Conservation (phyloP, 2,113 vertebrate species). For the Passer montanus region DNA sequence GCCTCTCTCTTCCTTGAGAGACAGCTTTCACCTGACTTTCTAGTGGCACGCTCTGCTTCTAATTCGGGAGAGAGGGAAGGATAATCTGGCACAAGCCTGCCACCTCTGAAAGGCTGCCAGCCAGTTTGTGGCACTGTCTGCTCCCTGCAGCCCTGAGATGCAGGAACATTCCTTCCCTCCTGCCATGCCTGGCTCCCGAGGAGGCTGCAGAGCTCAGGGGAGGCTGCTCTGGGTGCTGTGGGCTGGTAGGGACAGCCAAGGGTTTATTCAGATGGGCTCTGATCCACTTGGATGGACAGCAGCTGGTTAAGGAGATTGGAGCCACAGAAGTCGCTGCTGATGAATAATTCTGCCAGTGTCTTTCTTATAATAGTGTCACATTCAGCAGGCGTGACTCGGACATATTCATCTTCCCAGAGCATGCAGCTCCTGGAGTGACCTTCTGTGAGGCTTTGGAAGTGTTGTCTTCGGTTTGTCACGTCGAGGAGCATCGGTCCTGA, state of each 20-base stretch:
- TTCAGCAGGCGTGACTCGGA: neutral
- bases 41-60: conserved; percentile 62
- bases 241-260: neutral
- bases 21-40: conserved; percentile 52
- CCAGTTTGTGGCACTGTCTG: neutral
- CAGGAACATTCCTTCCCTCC: neutral
- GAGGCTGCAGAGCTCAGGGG: neutral
- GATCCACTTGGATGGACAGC: neutral
- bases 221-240: neutral
- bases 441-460: neutral
- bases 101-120: conserved; percentile 49
- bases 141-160: neutral
- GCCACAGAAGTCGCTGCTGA: neutral
- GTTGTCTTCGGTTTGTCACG: neutral
- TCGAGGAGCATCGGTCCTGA: neutral
- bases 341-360: conserved; percentile 9
- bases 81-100: conserved; percentile 45
- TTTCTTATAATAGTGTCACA: neutral
- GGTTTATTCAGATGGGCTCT: neutral
- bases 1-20: conserved; percentile 44
- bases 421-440: neutral
- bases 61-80: conserved; percentile 25
- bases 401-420: neutral
- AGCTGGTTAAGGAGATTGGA: conserved; percentile 16
- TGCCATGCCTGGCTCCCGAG: neutral